Base-by-base conservation (phyloP, 2,888 invertebrate species). In the Pecten maximus region DNA sequence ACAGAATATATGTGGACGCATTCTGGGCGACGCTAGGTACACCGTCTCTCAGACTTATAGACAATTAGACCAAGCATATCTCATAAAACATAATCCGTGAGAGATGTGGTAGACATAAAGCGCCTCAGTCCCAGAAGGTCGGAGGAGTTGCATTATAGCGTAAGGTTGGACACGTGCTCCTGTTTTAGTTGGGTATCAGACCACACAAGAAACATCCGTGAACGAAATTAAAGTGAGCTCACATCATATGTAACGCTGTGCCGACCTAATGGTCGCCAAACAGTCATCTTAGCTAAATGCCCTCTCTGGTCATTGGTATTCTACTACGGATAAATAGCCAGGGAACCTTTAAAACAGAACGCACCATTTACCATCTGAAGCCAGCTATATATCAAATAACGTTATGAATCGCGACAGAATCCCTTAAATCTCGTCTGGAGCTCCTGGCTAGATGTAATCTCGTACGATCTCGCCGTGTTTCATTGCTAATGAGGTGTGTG, bases 401-500 rank as follows among this genome's bases (percentile, higher is more conserved):
- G 35, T 28, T 74, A 74, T 74, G 35, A 35, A 74, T 74, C 74
- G 28, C 28, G 74, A 74, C 74, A 74, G 74, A 74, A 74, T 74
- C 74, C 74, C 74, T 28, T 74, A 74, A 74, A 74, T 74, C 74
- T 74, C 74, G 74, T 74, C 74, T 74, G 74, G 74, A 74, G 74
- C 74, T 74, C 74, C 74, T 74, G 35, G 74, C 74, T 74, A 74
- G 74, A 74, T 74, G 74, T 74, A 74, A 74, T 74, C 74, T 74
- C 74, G 74, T 28, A 12, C 74, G 23, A 74, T 74, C 74, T 74
- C 74, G 74, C 35, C 28, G 74, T 74, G 74, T 74, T 74, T 74
- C 74, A 74, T 74, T 74, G 74, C 74, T 74, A 74, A 74, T 74
- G 74, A 74, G 74, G 74, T 74, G 74, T 74, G 74, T 74, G 74